Conservation (phyloP, 1,140 invertebrate species). For the Euborellia annulipes region DNA sequence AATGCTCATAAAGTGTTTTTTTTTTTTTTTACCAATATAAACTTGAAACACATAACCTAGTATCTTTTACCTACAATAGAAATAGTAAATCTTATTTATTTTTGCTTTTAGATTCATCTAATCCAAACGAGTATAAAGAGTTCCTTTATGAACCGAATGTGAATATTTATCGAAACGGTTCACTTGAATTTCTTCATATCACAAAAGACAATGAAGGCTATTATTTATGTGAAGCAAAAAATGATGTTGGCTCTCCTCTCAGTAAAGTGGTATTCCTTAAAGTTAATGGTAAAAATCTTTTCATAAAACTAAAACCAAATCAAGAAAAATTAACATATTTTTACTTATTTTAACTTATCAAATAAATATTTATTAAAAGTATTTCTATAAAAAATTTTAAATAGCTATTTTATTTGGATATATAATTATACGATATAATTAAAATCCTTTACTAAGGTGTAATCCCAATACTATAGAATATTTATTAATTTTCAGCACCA, state of each 20-base stretch:
- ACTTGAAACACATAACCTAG: too few species aligned
- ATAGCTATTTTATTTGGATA: too few species aligned
- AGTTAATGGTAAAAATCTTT: slow-evolving; percentile 55
- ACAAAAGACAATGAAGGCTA: slow-evolving; percentile 74
- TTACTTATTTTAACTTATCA: too few species aligned
- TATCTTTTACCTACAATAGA: too few species aligned
- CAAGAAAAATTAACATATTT: too few species aligned
- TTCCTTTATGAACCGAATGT: slow-evolving; percentile 59
- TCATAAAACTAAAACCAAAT: too few species aligned
- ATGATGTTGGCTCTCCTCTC: slow-evolving; percentile 72
- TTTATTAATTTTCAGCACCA: slow-evolving; percentile 55
- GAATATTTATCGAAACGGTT: slow-evolving; percentile 62
- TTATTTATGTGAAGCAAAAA: slow-evolving; percentile 83
- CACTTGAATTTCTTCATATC: slow-evolving; percentile 60
- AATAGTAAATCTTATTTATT: background rate
- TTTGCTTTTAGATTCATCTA: slow-evolving; percentile 28
- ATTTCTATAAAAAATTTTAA: background rate
- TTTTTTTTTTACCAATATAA: too few species aligned
- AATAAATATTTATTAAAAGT: background rate
- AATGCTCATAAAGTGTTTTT: too few species aligned
- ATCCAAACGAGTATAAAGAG: slow-evolving; percentile 72
- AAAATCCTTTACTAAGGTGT: too few species aligned
- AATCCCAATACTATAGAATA: too few species aligned
- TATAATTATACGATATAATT: too few species aligned
- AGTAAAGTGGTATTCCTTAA: slow-evolving; percentile 77